Conservation (phyloP, 2,113 vertebrate genomes). For the Antigone vipio region DNA sequence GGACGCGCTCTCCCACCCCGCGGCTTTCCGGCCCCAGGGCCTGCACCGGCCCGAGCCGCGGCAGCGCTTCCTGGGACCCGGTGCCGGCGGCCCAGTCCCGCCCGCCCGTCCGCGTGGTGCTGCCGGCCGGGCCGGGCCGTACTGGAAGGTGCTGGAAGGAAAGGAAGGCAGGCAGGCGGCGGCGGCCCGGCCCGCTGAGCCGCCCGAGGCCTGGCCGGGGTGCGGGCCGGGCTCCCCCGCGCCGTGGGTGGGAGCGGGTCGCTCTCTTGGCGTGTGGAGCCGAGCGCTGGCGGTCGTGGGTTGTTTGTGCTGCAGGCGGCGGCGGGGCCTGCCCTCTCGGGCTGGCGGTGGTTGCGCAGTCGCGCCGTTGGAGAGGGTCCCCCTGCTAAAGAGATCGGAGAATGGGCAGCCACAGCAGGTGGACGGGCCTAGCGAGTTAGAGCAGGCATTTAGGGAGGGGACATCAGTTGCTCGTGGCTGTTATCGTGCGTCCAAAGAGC, state of each 20-base stretch:
- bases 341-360: neutral
- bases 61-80: neutral
- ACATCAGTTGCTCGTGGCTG: accelerated
- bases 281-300: accelerated
- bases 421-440: accelerated
- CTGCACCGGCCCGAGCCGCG: no score
- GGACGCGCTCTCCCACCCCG: neutral
- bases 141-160: no score
- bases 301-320: no score
- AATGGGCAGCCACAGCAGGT: neutral
- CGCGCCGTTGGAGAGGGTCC: neutral
- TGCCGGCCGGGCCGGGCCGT: neutral
- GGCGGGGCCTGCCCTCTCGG: neutral
- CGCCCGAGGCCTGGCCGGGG: neutral
- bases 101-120: neutral
- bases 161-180: no score
- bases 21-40: neutral
- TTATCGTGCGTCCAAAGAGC: accelerated
- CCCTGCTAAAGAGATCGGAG: neutral
- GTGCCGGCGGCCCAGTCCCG: neutral
- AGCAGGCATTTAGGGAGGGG: neutral
- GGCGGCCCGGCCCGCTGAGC: no score
- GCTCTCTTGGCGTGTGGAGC: no score
- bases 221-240: neutral
- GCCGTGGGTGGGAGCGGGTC: neutral